Conservation (phyloP, 2,113 vertebrate species). For the Carassius gibelio region DNA sequence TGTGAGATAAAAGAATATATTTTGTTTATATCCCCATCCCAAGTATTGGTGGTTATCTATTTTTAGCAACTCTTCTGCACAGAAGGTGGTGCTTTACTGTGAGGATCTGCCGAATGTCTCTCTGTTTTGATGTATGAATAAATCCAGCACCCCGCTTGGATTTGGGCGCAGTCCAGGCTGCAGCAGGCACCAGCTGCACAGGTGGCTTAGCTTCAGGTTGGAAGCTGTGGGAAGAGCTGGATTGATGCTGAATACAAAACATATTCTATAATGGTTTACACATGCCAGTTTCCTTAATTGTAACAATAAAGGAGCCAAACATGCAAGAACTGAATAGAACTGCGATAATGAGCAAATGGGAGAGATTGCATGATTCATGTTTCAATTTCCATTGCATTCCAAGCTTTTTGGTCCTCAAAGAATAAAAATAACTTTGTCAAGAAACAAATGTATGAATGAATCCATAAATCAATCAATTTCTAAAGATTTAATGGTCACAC, state of each 20-base stretch:
- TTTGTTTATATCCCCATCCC: conserved; percentile 42
- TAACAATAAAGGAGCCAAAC: conserved; percentile 32
- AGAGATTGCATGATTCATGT: neutral
- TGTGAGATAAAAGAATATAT: neutral
- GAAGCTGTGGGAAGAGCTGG: conserved; percentile 37
- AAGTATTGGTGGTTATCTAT: conserved; percentile 42
- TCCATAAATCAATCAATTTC: neutral
- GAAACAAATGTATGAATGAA: neutral
- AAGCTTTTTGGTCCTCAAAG: neutral
- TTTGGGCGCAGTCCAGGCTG: conserved; percentile 46
- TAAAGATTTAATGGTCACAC: neutral
- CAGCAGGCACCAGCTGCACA: conserved; percentile 47
- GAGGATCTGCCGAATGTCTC: conserved; percentile 28
- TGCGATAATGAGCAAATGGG: conserved; percentile 21
- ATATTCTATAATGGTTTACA: conserved; percentile 40
- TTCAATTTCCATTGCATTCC: neutral
- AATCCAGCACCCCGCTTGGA: conserved; percentile 34
- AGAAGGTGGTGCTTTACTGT: conserved; percentile 3
- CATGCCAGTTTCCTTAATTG: conserved; percentile 9
- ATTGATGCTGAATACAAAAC: conserved; percentile 53
- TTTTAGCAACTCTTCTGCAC: conserved; percentile 36
- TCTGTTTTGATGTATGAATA: conserved; percentile 48
- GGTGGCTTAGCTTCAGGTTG: conserved; percentile 45
- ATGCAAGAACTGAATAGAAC: conserved; percentile 19
- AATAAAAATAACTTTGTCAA: neutral